Conservation (phyloP, 2,113 vertebrate genomes). For the Dinomys branickii region DNA sequence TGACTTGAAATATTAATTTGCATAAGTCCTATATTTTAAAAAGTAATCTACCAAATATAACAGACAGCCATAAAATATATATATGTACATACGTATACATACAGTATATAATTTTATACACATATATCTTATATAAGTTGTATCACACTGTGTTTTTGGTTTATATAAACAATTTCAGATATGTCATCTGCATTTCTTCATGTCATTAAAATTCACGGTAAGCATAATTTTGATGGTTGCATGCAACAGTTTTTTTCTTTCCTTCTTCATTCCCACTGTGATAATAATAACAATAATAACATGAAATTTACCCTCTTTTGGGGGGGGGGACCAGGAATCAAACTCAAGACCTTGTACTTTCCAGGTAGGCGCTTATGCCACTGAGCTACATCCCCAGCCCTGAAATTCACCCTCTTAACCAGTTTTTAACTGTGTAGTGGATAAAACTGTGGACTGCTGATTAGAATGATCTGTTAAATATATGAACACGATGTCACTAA, state of each 20-base stretch:
- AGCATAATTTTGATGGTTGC: neutral
- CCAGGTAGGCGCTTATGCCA: too few relatives aligned
- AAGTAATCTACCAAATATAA: neutral
- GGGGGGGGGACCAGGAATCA: too few relatives aligned
- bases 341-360: too few relatives aligned
- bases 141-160: neutral
- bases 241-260: neutral
- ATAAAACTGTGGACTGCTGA: neutral
- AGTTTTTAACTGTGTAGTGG: neutral
- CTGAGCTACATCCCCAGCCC: too few relatives aligned
- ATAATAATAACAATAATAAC: neutral
- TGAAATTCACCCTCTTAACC: neutral
- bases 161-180: neutral
- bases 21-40: neutral
- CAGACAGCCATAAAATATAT: neutral
- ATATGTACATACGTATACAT: neutral
- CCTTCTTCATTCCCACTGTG: neutral
- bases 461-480: neutral
- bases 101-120: neutral
- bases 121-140: neutral
- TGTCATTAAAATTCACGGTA: neutral
- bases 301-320: neutral
- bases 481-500: neutral
- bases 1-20: neutral
- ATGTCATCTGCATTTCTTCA: neutral